Evolutionary conservation across 2,113 vertebrate genomes (phyloP).

Genomic region (Microtus pennsylvanicus): DNA sequence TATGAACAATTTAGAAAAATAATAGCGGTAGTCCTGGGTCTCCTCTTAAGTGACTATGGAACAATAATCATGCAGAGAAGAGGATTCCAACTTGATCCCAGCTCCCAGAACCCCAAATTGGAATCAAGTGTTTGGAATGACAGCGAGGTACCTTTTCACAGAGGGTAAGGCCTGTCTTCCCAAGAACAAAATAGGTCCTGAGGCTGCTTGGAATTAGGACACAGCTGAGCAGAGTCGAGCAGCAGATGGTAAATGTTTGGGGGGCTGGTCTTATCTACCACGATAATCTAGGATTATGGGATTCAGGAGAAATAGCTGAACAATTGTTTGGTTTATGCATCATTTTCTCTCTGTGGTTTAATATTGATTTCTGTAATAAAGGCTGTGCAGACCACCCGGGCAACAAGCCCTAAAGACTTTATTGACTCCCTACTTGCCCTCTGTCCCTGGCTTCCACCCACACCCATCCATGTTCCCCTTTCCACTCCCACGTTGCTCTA

Average conservation of each 20-base stretch:
- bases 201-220: slow-evolving; percentile 71
- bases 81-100: neutral
- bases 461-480: accelerated
- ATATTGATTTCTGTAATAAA: slow-evolving; percentile 41
- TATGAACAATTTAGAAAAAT: slow-evolving; percentile 40
- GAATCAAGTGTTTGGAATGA: neutral
- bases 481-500: neutral
- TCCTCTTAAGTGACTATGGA: neutral
- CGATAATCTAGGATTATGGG: slow-evolving; percentile 74
- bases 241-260: slow-evolving; percentile 71
- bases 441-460: neutral
- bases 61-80: neutral
- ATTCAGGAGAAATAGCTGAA: slow-evolving; percentile 71
- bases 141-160: slow-evolving; percentile 44
- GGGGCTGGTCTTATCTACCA: slow-evolving; percentile 56
- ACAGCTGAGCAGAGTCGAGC: slow-evolving; percentile 58
- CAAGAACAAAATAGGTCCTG: slow-evolving; percentile 58
- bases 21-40: slow-evolving; percentile 7
- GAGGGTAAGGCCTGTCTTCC: slow-evolving; percentile 4
- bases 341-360: slow-evolving; percentile 57
- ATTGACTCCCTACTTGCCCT: neutral
- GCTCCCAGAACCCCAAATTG: slow-evolving; percentile 47
- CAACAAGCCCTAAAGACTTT: neutral
- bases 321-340: slow-evolving; percentile 54
- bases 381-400: neutral